Base-by-base conservation (phyloP, 2,113 vertebrate genomes). In the Solenodon paradoxus region DNA sequence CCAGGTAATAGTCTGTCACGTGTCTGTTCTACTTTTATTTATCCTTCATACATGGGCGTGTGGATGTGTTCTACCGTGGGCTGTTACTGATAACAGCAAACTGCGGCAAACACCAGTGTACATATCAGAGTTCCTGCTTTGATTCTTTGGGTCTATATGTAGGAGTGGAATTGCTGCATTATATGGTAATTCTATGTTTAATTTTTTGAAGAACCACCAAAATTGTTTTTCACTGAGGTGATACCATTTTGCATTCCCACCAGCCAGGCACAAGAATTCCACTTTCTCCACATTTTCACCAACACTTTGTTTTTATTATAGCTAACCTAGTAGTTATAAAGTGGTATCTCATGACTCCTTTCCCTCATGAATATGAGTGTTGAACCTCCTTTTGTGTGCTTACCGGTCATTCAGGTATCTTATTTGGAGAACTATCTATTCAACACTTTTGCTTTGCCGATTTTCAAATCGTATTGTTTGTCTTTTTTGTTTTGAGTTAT, bases 391-490 rank as follows among this genome's bases (percentile, higher is more conserved):
- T 84, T 75, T 20, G 3, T 7, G 32, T 68, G 11, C 28, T 55
- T 55, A 7, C n/a, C 35, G 30, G 22, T 32, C 42, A 4, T n/a
- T 30, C 95, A 8, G 38, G 0, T 57, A 3, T 88, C 59, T 89
- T 71, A 22, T 93, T 88, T 57, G 59, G 24, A 88, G n/a, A 84
- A 74, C 71, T 64, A 20, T 32, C 59, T 88, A 2, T 75, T 64
- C 47, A 66, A 88, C 26, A 49, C 47, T n/a, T n/a, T n/a, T n/a
- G n/a, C 7, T 38, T 74, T 64, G 51, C 38, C 32, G 17, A 42
- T 42, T 90, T 86, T 90, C 45, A 64, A 94, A 55, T 79, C 47
- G 88, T 30, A 45, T 47, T 66, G 19, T 66, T 49, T 40, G 35
- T 64, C 30, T 81, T 57, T 61, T 28, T 90, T 64, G 19, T 28